phyloP scores from a whole-genome alignment of 2,888 invertebrate genomes.

The Caenorhabditis becei region DNA sequence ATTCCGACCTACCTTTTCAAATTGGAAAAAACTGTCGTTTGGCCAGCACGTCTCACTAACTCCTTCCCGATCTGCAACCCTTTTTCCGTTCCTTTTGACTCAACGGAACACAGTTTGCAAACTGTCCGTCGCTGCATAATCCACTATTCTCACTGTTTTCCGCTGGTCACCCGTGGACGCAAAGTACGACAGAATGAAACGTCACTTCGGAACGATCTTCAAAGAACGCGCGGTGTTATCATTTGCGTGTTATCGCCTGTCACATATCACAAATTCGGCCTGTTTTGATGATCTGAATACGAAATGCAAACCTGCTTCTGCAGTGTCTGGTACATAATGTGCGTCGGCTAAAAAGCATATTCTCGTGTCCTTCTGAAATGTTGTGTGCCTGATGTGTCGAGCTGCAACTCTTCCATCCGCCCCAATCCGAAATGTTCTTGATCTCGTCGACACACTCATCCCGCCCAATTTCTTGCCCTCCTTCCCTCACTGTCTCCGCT shows the following conservation, averaged over 20 bases:
- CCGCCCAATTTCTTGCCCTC: background rate
- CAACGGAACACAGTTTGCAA: background rate
- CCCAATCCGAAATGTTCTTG: constrained; percentile 36
- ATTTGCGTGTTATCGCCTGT: constrained; percentile 5
- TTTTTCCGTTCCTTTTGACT: no score
- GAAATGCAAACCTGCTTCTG: background rate
- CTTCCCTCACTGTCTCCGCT: constrained; percentile 8
- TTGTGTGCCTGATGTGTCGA: constrained; percentile 6
- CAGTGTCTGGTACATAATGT: background rate
- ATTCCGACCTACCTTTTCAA: no score
- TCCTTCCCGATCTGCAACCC: background rate
- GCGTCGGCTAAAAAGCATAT: background rate
- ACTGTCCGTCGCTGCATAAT: no score
- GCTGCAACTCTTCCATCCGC: constrained; percentile 1
- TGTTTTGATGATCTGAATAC: constrained; percentile 1
- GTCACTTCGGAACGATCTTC: constrained; percentile 15
- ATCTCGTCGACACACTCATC: constrained; percentile 1
- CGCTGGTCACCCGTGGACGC: background rate
- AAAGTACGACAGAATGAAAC: constrained; percentile 8
- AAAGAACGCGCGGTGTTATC: constrained; percentile 19
- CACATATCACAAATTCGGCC: constrained; percentile 11
- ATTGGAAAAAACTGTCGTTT: background rate
- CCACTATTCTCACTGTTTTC: no score
- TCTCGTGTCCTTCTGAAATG: background rate
- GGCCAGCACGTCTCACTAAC: background rate